Conservation (phyloP, 2,888 invertebrate genomes). For the Tetragonisca angustula region DNA sequence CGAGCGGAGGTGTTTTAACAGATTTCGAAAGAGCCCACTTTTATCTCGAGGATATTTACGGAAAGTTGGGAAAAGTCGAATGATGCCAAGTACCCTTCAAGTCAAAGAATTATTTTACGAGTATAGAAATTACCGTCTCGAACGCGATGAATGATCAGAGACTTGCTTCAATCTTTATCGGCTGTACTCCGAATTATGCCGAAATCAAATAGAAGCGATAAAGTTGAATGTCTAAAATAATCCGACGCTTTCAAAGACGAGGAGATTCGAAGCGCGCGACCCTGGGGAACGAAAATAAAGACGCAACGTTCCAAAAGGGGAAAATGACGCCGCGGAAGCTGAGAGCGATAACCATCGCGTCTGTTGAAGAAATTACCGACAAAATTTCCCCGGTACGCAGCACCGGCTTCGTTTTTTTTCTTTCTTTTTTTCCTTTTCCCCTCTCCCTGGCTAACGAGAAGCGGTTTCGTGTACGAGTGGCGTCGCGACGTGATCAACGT, state of each 20-base stretch:
- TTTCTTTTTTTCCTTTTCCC: not conserved
- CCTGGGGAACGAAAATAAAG: not conserved
- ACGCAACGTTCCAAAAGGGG: not conserved
- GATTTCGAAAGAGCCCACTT: too few species aligned
- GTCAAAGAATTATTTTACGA: too few species aligned
- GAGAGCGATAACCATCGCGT: conserved; percentile 46
- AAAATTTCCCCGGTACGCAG: conserved; percentile 11
- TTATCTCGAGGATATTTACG: not conserved
- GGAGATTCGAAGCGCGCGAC: not conserved
- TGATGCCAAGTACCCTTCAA: too few species aligned
- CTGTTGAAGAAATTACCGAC: conserved; percentile 31
- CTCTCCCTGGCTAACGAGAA: conserved; percentile 38
- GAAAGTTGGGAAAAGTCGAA: not conserved
- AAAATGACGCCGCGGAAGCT: conserved; percentile 39
- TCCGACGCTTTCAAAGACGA: not conserved
- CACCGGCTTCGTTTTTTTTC: not conserved
- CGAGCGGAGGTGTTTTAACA: not conserved
- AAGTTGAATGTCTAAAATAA: not conserved
- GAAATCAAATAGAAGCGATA: not conserved
- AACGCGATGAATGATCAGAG: too few species aligned
- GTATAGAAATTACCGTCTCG: too few species aligned
- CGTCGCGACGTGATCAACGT: conserved; percentile 57
- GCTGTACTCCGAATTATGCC: too few species aligned
- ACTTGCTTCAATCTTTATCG: too few species aligned
- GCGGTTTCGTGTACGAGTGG: conserved; percentile 46